Conservation (phyloP, 2,113 vertebrate species). For the Ivindomyrus marchei region DNA sequence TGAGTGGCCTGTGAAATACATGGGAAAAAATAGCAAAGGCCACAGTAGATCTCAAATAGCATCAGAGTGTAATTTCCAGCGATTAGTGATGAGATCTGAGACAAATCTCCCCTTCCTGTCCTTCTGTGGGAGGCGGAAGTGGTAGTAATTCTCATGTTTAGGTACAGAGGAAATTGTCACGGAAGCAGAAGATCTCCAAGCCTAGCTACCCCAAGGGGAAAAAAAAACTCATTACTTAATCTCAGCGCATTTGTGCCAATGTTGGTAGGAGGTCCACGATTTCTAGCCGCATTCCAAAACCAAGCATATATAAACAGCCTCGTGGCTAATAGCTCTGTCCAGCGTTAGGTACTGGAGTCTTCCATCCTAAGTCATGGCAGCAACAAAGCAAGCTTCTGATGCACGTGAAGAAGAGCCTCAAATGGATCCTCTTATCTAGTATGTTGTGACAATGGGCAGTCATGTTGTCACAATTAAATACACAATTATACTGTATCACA, state of each 20-base stretch:
- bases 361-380: neutral
- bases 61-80: conserved; percentile 37
- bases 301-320: conserved; percentile 7
- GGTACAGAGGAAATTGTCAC: conserved; percentile 3
- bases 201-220: neutral
- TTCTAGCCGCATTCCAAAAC: conserved; percentile 2
- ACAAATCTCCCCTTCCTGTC: conserved; percentile 42
- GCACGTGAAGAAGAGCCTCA: neutral
- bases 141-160: conserved; percentile 45
- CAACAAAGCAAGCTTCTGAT: neutral
- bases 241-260: neutral
- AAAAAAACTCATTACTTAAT: conserved; percentile 4
- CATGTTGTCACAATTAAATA: neutral
- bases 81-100: conserved; percentile 37
- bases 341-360: neutral
- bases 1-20: neutral
- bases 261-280: neutral
- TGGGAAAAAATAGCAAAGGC: neutral
- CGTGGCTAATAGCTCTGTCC: neutral
- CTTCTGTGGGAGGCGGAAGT: conserved; percentile 37
- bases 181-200: conserved; percentile 21
- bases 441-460: neutral
- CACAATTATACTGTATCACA: neutral
- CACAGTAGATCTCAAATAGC: neutral
- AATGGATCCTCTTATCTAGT: neutral